phyloP scores from a whole-genome alignment of 2,113 vertebrate species.

The Oryzias curvinotus region DNA sequence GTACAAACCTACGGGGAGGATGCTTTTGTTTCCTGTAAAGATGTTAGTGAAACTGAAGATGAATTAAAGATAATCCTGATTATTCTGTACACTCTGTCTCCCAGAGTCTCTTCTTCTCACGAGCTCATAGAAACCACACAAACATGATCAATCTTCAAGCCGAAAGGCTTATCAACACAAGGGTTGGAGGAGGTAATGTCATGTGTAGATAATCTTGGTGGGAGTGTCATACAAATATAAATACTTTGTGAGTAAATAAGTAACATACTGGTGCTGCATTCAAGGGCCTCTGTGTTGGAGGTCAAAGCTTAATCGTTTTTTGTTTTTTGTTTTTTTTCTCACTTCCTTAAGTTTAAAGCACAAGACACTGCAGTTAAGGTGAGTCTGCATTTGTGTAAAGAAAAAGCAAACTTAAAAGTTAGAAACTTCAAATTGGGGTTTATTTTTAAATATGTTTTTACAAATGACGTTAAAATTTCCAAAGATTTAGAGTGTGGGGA shows the following conservation, averaged over 20 bases:
- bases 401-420: no score
- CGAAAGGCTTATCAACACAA: no score
- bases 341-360: neutral
- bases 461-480: no score
- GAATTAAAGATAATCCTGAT: conserved; percentile 93
- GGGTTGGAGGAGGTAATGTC: no score
- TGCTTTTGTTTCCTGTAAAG: conserved; percentile 91
- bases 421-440: no score
- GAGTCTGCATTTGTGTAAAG: neutral
- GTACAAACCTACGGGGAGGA: conserved; percentile 89
- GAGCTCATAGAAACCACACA: no score
- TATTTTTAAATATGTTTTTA: no score
- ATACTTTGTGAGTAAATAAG: neutral
- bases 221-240: no score
- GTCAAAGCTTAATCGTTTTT: neutral
- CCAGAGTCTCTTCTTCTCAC: neutral
- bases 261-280: neutral
- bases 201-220: no score
- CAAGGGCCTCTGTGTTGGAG: neutral
- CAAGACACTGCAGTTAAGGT: neutral
- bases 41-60: conserved; percentile 94
- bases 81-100: conserved; percentile 85
- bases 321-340: no score
- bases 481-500: no score
- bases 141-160: no score